Base-by-base conservation (phyloP, 2,797 vertebrate species). In the Argya squamiceps region DNA sequence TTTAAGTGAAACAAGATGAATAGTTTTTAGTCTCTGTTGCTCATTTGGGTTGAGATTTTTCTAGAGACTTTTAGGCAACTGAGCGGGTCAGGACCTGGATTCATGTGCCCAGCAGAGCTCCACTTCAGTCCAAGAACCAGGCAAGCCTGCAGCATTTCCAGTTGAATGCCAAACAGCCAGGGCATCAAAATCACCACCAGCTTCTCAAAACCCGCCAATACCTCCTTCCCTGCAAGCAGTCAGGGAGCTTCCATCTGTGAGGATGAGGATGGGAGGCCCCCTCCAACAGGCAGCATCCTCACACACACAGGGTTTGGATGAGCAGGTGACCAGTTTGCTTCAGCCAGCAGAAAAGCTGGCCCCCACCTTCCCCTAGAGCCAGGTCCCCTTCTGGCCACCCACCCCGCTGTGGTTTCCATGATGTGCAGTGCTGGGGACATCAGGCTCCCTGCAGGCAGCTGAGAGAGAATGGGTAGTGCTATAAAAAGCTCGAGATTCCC, bases 401-500 rank as follows among this genome's bases (percentile, higher is more conserved):
- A 39, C 10, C 34, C 41, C 0, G 0, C 89, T 55, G 47, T 4
- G 43, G 6, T 44, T 88, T 43, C 84, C 88, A 89, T 64, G 39
- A 6, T 5, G 1, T 1, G 3, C 2, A 3, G 30, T 15, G 77
- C 60, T 2, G 3, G 84, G 76, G 60, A 88, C 67, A 64, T 17
- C 27, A 68, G 53, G 46, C 37, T 80, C 59, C 65, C 65, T 0
- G 1, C 84, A 85, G 70, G 71, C 80, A 91, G 78, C 58, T 8
- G 3, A 53, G 76, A 53, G 74, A 37, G 44, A 84, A 67, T 0
- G 27, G 77, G 39, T 1, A 70, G 52, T 0, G 5, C 85, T 92
- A 92, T 84, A 93, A 94, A 95, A 91, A 91, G 80, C 78, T 74
- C 6, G 71, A 91, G 82, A 92, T 92, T 79, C 53, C 88, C 82